Conservation (phyloP, 2,888 invertebrate species). For the Netelia virgata region DNA sequence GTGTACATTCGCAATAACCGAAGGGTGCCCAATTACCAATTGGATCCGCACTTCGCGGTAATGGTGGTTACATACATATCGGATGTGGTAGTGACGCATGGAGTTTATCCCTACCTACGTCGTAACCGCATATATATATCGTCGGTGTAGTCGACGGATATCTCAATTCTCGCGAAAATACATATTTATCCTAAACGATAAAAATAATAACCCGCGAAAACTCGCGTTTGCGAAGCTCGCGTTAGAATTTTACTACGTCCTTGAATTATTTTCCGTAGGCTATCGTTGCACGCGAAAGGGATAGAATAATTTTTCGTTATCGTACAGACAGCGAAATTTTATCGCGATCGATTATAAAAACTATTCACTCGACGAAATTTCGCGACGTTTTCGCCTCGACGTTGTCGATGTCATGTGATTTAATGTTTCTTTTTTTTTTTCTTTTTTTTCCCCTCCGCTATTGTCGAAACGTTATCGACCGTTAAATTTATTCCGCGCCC, state of each 20-base stretch:
- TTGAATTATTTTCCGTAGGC: too few species aligned
- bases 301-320: too few species aligned
- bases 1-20: constrained; percentile 30
- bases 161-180: too few species aligned
- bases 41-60: constrained; percentile 27
- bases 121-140: not conserved
- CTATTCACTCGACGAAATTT: too few species aligned
- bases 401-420: not conserved
- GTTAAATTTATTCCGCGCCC: constrained; percentile 7
- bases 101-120: not conserved
- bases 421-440: not conserved
- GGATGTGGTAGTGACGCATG: constrained; percentile 7
- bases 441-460: not conserved
- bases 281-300: too few species aligned
- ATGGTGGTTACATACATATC: constrained; percentile 13
- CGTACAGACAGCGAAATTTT: too few species aligned
- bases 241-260: too few species aligned
- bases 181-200: too few species aligned
- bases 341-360: too few species aligned
- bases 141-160: not conserved
- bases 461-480: constrained; percentile 7
- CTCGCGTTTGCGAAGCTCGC: too few species aligned
- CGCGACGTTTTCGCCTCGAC: too few species aligned
- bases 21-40: constrained; percentile 42
- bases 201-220: too few species aligned